Base-by-base conservation (phyloP, 2,888 invertebrate species). In the Temnothorax rugatulus region DNA sequence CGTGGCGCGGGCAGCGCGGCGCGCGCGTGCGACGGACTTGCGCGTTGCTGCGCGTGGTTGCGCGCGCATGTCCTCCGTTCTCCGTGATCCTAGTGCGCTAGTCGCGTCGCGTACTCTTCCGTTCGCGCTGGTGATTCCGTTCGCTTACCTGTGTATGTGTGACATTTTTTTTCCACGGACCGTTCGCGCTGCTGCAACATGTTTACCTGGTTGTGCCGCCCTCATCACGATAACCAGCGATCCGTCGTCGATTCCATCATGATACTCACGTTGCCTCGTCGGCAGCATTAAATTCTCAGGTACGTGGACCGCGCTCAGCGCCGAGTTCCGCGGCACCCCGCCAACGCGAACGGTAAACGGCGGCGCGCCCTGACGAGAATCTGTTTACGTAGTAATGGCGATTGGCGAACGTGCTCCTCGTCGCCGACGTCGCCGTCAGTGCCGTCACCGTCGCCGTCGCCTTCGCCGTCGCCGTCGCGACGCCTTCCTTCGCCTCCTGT, bases 201-300 rank as follows among this genome's bases (percentile, higher is more conserved):
- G 95, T 95, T 95, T 95, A 95, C 95, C 95, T 95, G 95, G 94
- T 93, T 95, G 94, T 94, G 93, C 94, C 94, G 95, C 95, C 94
- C 93, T 94, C 89, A 91, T 91, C 91, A 91, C 89, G 90, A 91
- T 90, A 91, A 90, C 90, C 91, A 92, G 47, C 59, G 25, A 18
- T 47, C 34, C 44, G 38, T 47, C 13, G 18, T 79, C 18, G 88
- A 92, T 90, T 91, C 89, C 90, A 89, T 91, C 88, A 93, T 93
- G 94, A 92, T 90, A 91, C 89, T 91, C 88, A 91, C 25, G 75
- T 74, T 38, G 44, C 59, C 75, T 81, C 15, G 50, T 59, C 74
- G 74, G 90, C 91, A 90, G 89, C 93, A 92, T 89, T 94, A 93
- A 94, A 94, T 92, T 89, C 88, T 87, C 87, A 92, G 91, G 93